phyloP scores from a whole-genome alignment of 2,797 vertebrate species.

The Leuciscus waleckii region DNA sequence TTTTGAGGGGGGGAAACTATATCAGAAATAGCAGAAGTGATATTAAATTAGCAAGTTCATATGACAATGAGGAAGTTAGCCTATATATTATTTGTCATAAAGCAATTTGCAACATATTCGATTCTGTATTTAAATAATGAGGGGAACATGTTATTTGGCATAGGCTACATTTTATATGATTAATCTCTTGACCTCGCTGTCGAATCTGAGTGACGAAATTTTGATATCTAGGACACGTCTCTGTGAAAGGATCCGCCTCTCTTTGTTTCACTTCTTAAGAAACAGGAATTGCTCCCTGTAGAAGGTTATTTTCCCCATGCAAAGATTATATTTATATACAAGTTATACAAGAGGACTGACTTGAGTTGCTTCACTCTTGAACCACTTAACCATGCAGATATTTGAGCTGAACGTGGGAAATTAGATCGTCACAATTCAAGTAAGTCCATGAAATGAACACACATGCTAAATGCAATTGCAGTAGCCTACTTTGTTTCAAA shows the following conservation, averaged over 20 bases:
- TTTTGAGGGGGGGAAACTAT: background rate
- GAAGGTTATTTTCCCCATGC: background rate
- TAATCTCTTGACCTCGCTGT: background rate
- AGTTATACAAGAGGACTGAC: background rate
- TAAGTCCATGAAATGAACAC: background rate
- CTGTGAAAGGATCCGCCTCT: constrained; percentile 4
- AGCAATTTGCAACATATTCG: background rate
- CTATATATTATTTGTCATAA: background rate
- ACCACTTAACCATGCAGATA: background rate
- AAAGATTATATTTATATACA: background rate
- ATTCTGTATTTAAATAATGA: background rate
- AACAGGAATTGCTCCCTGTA: constrained; percentile 15
- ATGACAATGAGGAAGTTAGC: constrained; percentile 2
- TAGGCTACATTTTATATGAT: background rate
- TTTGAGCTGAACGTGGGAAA: background rate
- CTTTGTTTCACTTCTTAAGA: constrained; percentile 28
- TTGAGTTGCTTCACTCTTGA: background rate
- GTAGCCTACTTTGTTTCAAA: background rate
- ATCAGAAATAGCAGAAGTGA: constrained; percentile 13
- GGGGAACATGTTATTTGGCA: background rate
- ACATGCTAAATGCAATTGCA: background rate
- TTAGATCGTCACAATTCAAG: constrained; percentile 10
- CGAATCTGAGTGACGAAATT: background rate
- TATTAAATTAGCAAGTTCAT: background rate
- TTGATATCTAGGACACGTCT: constrained; percentile 16